Base-by-base conservation (phyloP, 2,888 invertebrate genomes). In the Ochropleura plecta region DNA sequence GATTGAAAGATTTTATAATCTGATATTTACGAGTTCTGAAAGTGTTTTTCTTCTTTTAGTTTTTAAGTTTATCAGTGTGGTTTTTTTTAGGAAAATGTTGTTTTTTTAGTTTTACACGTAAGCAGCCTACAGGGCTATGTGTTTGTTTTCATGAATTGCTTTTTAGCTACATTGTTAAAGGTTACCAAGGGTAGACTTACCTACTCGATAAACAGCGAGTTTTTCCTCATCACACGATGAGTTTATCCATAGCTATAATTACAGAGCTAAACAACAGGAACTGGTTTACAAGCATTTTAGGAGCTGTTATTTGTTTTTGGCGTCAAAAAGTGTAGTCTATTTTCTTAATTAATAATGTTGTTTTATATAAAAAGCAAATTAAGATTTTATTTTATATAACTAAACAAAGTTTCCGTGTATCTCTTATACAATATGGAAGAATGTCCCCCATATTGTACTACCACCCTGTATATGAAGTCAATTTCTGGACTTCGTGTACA, bases 141-240 rank as follows among this genome's bases (percentile, higher is more conserved):
- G 14, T 46, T 49, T 20, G 18, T 18, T 44, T 68, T 2, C 6
- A 20, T 72, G 9, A 40, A 76, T 40, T 65, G 82, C 48, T 78
- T 76, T 60, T 76, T 16, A 30, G 7, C 0, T 63, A 40, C 46
- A 59, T 53, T 68, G 18, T 63, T 60, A 20, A 44, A 9, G 51
- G 51, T 64, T 20, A 64, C 59, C 79, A 83, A 79, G 71, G 79
- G 16, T 48, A 44, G 51, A 79, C 30, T 30, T 30, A 30, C 30
- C 53, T 40, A 20, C 20, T 63, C 63, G 53, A 70, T 70, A 79
- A 65, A 67, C 10, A 49, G 7, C 5, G 3, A 20, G 14, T 48
- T 79, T 59, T 64, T 63, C 49, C 57, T 82, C 44, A 76, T 57
- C 48, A 16, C 30, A 16, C 40, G 5, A 53, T 72, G 55, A 51